Conservation (phyloP, 2,888 invertebrate species). For the Nesidiocoris tenuis region DNA sequence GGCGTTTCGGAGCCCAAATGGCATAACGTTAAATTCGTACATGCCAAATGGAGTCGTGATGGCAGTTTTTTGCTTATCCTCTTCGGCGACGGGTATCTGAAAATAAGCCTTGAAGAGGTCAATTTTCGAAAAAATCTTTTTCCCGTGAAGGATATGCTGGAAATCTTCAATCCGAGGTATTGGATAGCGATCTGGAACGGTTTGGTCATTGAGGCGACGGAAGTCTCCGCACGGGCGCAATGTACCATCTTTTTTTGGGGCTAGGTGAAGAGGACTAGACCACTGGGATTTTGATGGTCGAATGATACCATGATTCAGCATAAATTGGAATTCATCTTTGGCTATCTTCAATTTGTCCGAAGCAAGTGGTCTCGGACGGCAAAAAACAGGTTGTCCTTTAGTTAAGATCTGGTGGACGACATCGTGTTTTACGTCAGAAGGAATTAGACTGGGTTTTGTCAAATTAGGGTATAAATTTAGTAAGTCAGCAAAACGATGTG, state of each 20-base stretch:
- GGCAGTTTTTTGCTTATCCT: no score
- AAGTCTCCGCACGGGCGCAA: slow-evolving; percentile 55
- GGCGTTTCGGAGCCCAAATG: no score
- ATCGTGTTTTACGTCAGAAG: slow-evolving; percentile 16
- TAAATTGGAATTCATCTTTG: slow-evolving; percentile 51
- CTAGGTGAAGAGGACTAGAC: slow-evolving; percentile 52
- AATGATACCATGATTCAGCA: slow-evolving; percentile 51
- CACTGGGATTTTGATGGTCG: slow-evolving; percentile 52
- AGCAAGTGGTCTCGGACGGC: slow-evolving; percentile 51
- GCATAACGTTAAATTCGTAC: no score
- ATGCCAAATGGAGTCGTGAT: no score
- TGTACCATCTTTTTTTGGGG: slow-evolving; percentile 49
- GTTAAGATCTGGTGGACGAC: slow-evolving; percentile 49
- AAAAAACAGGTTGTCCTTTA: slow-evolving; percentile 52
- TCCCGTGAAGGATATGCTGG: slow-evolving; percentile 47
- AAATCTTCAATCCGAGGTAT: slow-evolving; percentile 53
- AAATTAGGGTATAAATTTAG: slow-evolving; percentile 8
- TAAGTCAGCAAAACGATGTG: neutral
- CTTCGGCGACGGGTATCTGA: no score
- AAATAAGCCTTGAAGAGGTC: no score
- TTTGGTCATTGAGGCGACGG: slow-evolving; percentile 52
- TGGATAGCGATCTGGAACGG: slow-evolving; percentile 53
- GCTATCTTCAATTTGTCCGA: slow-evolving; percentile 51
- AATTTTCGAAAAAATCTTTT: no score
- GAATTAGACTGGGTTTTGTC: slow-evolving; percentile 4